phyloP scores from a whole-genome alignment of 92 coral and sea anemone species.

The Chrysogorgia sp. region DNA sequence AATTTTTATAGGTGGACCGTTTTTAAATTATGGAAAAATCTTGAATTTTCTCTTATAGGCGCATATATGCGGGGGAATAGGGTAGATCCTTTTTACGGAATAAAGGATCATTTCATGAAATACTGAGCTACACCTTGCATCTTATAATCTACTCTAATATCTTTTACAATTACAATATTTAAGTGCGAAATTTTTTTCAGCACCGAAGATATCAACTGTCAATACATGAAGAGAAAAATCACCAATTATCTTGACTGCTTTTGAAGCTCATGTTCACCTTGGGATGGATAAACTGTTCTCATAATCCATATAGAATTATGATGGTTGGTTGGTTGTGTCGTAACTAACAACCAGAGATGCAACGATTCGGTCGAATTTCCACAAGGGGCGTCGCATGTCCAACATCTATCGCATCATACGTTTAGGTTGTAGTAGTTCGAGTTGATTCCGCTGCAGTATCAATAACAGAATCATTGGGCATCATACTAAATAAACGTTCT shows the following conservation, averaged over 20 bases:
- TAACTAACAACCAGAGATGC: not conserved
- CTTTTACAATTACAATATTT: not conserved
- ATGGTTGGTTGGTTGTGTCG: not conserved
- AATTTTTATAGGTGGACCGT: no score
- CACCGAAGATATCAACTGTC: no score
- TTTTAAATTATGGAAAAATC: no score
- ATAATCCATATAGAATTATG: not conserved
- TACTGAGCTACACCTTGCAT: not conserved
- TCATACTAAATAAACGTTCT: conserved; percentile 35
- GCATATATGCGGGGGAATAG: no score
- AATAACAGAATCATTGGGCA: conserved; percentile 22
- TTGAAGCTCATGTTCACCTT: not conserved
- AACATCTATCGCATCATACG: not conserved
- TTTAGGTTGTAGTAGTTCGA: conserved; percentile 32
- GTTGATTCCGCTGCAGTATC: conserved; percentile 27
- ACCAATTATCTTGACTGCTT: not conserved
- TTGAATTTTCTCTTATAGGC: no score
- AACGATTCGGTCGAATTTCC: no score
- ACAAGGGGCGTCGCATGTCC: not conserved
- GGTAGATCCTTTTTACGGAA: not conserved
- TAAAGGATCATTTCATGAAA: not conserved
- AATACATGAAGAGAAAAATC: not conserved
- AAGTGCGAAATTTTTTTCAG: not conserved
- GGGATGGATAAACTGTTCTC: not conserved
- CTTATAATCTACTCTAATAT: conserved; percentile 4